A percentile compares a stretch with the other conserved stretches of the same genome.
Conservation (phyloP, 1,140 invertebrate genomes). For the Drosophila ohnishii region DNA sequence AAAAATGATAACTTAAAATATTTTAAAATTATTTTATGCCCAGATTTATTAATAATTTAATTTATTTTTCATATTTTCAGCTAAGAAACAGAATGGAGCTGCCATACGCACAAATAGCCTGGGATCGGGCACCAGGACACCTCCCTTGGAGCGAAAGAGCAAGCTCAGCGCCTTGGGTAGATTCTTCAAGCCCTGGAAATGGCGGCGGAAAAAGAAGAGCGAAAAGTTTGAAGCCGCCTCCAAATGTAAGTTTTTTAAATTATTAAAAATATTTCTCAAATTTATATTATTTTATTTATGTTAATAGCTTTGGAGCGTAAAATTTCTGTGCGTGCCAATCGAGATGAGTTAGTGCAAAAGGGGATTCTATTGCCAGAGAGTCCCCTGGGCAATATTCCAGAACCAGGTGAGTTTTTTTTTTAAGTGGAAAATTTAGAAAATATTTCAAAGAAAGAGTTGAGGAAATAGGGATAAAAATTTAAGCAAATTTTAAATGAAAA, state of each 20-base stretch:
- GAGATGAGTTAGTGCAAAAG: constrained; percentile 98
- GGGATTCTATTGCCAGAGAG: constrained; percentile 96
- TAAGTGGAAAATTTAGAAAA: background rate
- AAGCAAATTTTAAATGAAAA: too few species aligned
- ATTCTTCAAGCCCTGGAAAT: constrained; percentile 99
- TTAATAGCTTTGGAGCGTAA: constrained; percentile 95
- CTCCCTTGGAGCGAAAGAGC: constrained; percentile 93
- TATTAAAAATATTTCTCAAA: background rate
- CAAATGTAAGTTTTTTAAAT: constrained; percentile 90
- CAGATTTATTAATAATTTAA: background rate
- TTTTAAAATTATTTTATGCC: background rate
- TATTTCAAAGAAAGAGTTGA: too few species aligned
- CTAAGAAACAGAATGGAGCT: constrained; percentile 96
- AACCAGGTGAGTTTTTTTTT: constrained; percentile 87
- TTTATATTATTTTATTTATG: background rate
- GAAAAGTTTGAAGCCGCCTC: constrained; percentile 98
- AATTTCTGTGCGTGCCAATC: constrained; percentile 97
- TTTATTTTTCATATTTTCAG: constrained; percentile 85
- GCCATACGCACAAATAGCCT: constrained; percentile 93
- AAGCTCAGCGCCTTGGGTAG: constrained; percentile 96
- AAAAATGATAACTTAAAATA: background rate
- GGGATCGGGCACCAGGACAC: constrained; percentile 90
- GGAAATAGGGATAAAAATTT: too few species aligned
- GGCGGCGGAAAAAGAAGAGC: constrained; percentile 99
- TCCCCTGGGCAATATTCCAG: constrained; percentile 91